Conservation (phyloP, 2,888 invertebrate genomes). For the Seira sanloemensis region DNA sequence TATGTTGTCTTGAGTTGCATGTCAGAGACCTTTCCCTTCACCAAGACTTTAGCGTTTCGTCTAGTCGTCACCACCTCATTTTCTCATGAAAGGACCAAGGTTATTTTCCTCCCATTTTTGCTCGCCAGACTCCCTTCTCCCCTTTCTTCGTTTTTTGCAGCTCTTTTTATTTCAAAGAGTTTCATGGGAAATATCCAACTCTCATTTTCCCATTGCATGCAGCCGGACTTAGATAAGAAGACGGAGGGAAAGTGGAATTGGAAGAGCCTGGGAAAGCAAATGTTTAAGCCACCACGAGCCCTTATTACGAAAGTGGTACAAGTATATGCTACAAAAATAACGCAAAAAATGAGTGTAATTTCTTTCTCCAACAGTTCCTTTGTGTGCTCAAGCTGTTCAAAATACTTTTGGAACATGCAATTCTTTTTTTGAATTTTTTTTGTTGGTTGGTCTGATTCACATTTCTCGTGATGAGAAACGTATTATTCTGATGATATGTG, state of each 20-base stretch:
- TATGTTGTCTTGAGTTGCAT: constrained; percentile 1
- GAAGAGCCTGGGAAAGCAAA: constrained; percentile 9
- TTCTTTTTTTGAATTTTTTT: neutral
- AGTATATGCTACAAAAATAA: neutral
- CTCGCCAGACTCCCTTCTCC: neutral
- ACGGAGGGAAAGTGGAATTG: constrained; percentile 9
- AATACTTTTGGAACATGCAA: neutral
- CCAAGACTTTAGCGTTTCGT: neutral
- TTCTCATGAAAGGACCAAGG: constrained; percentile 14
- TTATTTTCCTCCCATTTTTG: constrained; percentile 11
- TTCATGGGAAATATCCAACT: neutral
- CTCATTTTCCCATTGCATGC: neutral
- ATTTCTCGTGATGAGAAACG: constrained; percentile 3
- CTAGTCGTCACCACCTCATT: constrained; percentile 16
- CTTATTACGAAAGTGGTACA: neutral
- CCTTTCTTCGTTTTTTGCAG: neutral
- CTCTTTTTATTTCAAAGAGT: neutral
- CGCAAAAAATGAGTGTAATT: neutral
- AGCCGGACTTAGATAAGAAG: neutral
- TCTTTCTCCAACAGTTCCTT: constrained; percentile 3
- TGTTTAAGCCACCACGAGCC: neutral
- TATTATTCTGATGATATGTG: neutral
- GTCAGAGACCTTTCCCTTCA: constrained; percentile 10
- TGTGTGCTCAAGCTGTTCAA: neutral
- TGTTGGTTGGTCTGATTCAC: constrained; percentile 3